Base-by-base conservation (phyloP, 2,797 vertebrate species). In the Euphonia xanthogaster region DNA sequence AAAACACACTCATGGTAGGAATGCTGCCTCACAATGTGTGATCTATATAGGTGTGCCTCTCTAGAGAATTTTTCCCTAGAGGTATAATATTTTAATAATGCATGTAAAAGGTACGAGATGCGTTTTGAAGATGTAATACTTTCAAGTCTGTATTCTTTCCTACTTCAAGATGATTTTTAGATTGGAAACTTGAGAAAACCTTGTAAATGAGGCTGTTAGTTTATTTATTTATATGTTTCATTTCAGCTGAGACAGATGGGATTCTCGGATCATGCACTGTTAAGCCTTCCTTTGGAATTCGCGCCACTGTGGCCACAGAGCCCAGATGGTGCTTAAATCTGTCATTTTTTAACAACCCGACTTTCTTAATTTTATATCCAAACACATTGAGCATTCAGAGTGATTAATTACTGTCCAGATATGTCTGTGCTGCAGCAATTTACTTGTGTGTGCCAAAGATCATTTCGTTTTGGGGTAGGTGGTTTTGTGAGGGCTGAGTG, bases 261-360 rank as follows among this genome's bases (percentile, higher is more conserved):
- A 97, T 97, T 98, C 97, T 98, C 98, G 95, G 98, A 98, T 98
- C 98, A 97, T 97, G 97, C 97, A 97, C 98, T 97, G 84, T 97
- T 98, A 98, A 98, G 98, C 98, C 98, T 98, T 98, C 98, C 97
- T 98, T 98, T 98, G 98, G 98, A 98, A 98, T 98, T 97, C 91
- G 93, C 96, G 96, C 98, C 98, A 98, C 98, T 95, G 97, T 97
- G 98, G 98, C 98, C 98, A 98, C 95, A 77, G 95, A 98, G 97
- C 96, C 97, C 98, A 98, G 98, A 98, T 98, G 98, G 98, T 96
- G 97, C 98, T 97, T 96, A 98, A 98, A 98, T 98, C 98, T 98
- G 98, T 98, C 98, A 97, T 97, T 98, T 97, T 98, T 97, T 98
- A 98, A 98, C 98, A 98, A 98, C 98, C 95, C 81, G 86, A 97